Percentiles rank a stretch among this genome's conserved stretches.
Conservation (phyloP, 2,113 vertebrate species). For the Tragelaphus imberbis region DNA sequence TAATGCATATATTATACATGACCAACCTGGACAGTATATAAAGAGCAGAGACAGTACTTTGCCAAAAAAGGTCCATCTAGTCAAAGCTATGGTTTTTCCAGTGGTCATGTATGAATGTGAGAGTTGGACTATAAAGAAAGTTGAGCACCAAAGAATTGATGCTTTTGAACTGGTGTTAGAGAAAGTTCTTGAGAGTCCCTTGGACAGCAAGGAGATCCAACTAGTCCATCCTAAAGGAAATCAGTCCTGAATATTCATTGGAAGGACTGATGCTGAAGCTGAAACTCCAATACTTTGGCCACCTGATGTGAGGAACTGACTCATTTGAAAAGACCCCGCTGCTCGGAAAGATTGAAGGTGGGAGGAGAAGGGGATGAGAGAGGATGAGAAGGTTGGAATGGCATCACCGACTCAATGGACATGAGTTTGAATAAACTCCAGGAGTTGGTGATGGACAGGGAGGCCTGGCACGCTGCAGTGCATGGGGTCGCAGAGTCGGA, state of each 20-base stretch:
- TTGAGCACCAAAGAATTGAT: neutral
- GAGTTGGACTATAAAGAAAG: neutral
- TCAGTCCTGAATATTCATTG: neutral
- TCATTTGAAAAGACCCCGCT: neutral
- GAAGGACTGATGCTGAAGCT: neutral
- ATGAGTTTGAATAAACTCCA: neutral
- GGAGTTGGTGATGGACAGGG: neutral
- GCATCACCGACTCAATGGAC: neutral
- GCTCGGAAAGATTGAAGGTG: neutral
- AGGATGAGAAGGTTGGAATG: neutral
- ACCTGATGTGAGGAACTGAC: neutral
- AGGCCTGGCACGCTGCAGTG: neutral
- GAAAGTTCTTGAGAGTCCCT: neutral
- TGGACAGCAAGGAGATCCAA: neutral
- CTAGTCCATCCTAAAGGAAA: neutral
- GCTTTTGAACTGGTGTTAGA: neutral
- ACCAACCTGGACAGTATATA: neutral
- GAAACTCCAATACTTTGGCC: neutral
- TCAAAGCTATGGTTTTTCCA: neutral
- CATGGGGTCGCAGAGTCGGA: neutral
- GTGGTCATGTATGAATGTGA: neutral
- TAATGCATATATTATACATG: neutral
- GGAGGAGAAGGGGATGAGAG: neutral
- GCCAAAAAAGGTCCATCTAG: neutral
- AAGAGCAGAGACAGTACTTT: neutral